Evolutionary conservation across 2,113 vertebrate genomes (phyloP).

Genomic region (Gobius niger): DNA sequence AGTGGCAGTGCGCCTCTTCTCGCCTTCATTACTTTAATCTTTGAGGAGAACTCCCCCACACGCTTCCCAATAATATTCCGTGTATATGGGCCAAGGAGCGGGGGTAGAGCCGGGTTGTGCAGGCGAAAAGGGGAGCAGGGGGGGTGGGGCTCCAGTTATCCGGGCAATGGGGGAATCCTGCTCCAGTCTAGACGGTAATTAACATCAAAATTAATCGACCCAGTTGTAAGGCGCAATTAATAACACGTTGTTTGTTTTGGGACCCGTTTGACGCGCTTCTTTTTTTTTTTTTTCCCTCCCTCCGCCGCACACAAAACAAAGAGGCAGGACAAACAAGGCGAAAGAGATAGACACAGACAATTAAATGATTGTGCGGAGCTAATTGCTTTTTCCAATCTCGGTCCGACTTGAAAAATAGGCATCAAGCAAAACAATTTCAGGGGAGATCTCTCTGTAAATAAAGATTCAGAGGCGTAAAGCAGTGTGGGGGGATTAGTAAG

Average conservation of each 20-base stretch:
- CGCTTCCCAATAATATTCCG: conserved; percentile 5
- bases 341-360: background rate
- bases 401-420: background rate
- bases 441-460: conserved; percentile 2
- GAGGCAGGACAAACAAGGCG: conserved; percentile 3
- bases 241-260: conserved; percentile 21
- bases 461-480: background rate
- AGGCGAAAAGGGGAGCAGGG: conserved; percentile 4
- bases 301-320: background rate
- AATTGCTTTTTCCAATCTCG: background rate
- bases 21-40: conserved; percentile 47
- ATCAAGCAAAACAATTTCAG: background rate
- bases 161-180: background rate
- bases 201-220: conserved; percentile 59
- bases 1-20: conserved; percentile 22
- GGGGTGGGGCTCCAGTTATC: conserved; percentile 11
- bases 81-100: background rate
- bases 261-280: conserved; percentile 5
- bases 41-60: conserved; percentile 11
- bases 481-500: background rate
- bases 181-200: conserved; percentile 62
- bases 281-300: background rate
- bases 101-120: background rate
- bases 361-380: conserved; percentile 9
- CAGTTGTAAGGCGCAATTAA: conserved; percentile 48